Base-by-base conservation (phyloP, 2,888 invertebrate genomes). In the Nysson spinosus region DNA sequence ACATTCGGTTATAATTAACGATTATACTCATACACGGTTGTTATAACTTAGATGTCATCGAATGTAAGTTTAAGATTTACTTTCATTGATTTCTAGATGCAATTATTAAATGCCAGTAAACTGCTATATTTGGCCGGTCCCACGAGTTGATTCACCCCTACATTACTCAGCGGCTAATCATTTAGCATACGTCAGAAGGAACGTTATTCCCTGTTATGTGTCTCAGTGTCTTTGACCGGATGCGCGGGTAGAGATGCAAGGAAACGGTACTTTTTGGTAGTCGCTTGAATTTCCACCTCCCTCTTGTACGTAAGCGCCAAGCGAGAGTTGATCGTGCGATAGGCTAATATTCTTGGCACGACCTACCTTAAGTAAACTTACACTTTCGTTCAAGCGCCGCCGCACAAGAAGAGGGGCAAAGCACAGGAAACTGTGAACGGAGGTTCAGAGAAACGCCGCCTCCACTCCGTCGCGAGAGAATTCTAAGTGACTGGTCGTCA, bases 281-380 rank as follows among this genome's bases (percentile, higher is more conserved):
- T n/a, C 11, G n/a, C 11, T n/a, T n/a, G n/a, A 6, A 9, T 46
- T 30, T 37, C 58, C 22, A 49, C 19, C 39, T 50, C 28, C 32
- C 28, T n/a, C 26, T 16, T 4, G 11, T 14, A 4, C 34, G 46
- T 28, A 49, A 49, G 26, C 49, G 37, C 37, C 11, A 12, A 37
- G 12, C 35, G 43, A 49, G 52, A 52, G 55, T 54, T 30, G 17
- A 46, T 49, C 49, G 50, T 47, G 62, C 61, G 62, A 62, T 56
- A 65, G 62, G 65, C 50, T 56, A 54, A 46, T 71, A 71, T 71
- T 71, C 70, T 54, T 56, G 68, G 56, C 64, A 34, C 67, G 69
- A 72, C 66, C 72, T 68, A 75, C 67, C 66, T 77, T 62, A 75
- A 68, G 75, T 63, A 63, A 70, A 70, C 70, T 76, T 64, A 54